phyloP scores from a whole-genome alignment of 53 echinoderm and acorn worm species.

The Pentamera pediparva region DNA sequence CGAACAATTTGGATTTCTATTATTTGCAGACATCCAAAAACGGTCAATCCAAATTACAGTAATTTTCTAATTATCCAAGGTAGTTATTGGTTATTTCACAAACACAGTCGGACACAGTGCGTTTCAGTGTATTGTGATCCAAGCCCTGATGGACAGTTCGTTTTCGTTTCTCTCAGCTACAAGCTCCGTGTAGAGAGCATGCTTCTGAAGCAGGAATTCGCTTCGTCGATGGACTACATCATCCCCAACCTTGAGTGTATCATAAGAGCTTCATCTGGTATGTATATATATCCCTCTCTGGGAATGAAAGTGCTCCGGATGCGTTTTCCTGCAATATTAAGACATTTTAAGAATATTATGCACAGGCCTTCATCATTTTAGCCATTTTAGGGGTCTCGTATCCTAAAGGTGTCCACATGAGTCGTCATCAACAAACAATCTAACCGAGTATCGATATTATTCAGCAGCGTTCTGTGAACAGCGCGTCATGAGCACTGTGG shows the following conservation, averaged over 20 bases:
- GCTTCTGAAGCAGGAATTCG: constrained; percentile 84
- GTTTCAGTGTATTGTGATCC: background rate
- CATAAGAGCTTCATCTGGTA: constrained; percentile 70
- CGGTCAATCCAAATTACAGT: background rate
- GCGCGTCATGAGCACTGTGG: too few species aligned
- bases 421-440: too few species aligned
- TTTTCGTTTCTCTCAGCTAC: constrained; percentile 49
- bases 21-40: too few species aligned
- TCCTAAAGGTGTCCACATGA: too few species aligned
- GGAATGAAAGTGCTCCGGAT: too few species aligned
- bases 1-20: too few species aligned
- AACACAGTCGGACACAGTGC: background rate
- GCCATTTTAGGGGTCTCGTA: too few species aligned
- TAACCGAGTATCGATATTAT: too few species aligned
- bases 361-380: background rate
- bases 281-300: too few species aligned
- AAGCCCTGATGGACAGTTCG: background rate
- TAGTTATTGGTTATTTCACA: too few species aligned
- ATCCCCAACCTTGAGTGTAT: constrained; percentile 80
- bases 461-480: too few species aligned
- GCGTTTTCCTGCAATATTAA: background rate
- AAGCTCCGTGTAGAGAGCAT: constrained; percentile 85
- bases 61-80: background rate
- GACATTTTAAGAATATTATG: background rate
- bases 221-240: constrained; percentile 72